A percentile compares a stretch with the other conserved stretches of the same genome.
Evolutionary conservation across 1,140 invertebrate species (phyloP).

Genomic region (Radopholus similis): DNA sequence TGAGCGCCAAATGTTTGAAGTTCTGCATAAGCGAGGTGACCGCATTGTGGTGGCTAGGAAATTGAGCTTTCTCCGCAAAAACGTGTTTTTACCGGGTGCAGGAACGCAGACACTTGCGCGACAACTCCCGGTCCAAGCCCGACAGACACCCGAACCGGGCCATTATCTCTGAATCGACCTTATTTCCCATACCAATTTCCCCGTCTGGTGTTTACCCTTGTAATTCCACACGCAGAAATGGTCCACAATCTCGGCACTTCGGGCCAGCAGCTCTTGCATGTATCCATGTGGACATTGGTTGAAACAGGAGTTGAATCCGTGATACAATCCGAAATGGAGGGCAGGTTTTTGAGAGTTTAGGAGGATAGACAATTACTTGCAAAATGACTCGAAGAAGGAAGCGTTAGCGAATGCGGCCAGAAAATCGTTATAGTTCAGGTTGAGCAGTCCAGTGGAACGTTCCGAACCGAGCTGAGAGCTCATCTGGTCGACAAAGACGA

Average conservation of each 20-base stretch:
- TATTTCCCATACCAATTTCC: slow-evolving; percentile 5
- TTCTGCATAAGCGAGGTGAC: slow-evolving; percentile 2
- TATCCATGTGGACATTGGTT: slow-evolving; percentile 55
- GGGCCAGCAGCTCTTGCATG: slow-evolving; percentile 49
- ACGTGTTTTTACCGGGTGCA: slow-evolving; percentile 31
- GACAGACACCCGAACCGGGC: slow-evolving; percentile 52
- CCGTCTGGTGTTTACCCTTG: slow-evolving; percentile 33
- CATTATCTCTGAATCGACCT: slow-evolving; percentile 44
- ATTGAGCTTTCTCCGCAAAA: neutral
- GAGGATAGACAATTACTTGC: slow-evolving; percentile 38
- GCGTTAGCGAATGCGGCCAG: slow-evolving; percentile 53
- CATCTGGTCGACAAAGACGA: slow-evolving; percentile 53
- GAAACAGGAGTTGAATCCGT: slow-evolving; percentile 52
- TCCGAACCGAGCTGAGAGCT: slow-evolving; percentile 37
- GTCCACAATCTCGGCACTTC: slow-evolving; percentile 54
- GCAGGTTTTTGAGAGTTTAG: neutral
- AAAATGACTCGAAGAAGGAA: slow-evolving; percentile 58
- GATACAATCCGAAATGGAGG: slow-evolving; percentile 48
- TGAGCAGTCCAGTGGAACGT: slow-evolving; percentile 47
- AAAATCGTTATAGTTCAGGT: slow-evolving; percentile 60
- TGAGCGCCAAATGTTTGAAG: slow-evolving; percentile 52
- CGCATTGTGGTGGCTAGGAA: neutral
- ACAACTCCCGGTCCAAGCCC: slow-evolving; percentile 38
- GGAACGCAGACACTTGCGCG: slow-evolving; percentile 41
- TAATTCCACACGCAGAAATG: slow-evolving; percentile 59